Percentiles rank a stretch among this genome's conserved stretches.
Evolutionary conservation across 2,888 invertebrate species (phyloP).

Genomic region (Herminia tarsipennalis): DNA sequence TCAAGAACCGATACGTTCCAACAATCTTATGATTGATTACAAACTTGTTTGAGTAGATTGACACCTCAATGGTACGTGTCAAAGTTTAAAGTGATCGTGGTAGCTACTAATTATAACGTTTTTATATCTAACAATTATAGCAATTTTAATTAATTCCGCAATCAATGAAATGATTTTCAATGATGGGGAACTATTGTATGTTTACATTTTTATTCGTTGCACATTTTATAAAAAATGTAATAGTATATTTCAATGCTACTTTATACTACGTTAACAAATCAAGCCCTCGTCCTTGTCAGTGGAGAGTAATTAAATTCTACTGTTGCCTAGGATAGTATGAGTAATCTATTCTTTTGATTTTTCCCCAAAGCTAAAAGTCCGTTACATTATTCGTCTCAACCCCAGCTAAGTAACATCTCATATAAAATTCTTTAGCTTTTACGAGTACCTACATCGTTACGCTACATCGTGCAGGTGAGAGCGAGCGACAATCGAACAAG

Average conservation of each 20-base stretch:
- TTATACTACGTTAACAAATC: no score
- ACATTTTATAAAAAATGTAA: no score
- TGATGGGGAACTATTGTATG: neutral
- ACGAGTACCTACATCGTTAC: conserved; percentile 54
- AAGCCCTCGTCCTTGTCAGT: conserved; percentile 17
- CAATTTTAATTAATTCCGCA: conserved; percentile 34
- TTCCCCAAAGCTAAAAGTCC: conserved; percentile 41
- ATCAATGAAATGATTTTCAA: conserved; percentile 20
- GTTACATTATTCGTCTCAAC: conserved; percentile 47
- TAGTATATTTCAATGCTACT: no score
- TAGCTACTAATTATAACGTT: conserved; percentile 58
- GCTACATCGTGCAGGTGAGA: conserved; percentile 78
- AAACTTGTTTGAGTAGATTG: conserved; percentile 80
- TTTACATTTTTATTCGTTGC: no score
- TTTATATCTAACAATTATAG: conserved; percentile 50
- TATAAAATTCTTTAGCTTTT: conserved; percentile 55
- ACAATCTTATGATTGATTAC: conserved; percentile 85
- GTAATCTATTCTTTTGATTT: conserved; percentile 37
- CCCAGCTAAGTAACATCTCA: conserved; percentile 44
- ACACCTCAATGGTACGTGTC: conserved; percentile 59
- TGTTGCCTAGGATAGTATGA: conserved; percentile 14
- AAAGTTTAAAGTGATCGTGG: conserved; percentile 35
- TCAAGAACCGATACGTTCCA: conserved; percentile 74
- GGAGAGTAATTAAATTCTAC: conserved; percentile 30
- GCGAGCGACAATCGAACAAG: conserved; percentile 66